phyloP scores from a whole-genome alignment of 2,113 vertebrate genomes.

The Crotalus horridus region DNA sequence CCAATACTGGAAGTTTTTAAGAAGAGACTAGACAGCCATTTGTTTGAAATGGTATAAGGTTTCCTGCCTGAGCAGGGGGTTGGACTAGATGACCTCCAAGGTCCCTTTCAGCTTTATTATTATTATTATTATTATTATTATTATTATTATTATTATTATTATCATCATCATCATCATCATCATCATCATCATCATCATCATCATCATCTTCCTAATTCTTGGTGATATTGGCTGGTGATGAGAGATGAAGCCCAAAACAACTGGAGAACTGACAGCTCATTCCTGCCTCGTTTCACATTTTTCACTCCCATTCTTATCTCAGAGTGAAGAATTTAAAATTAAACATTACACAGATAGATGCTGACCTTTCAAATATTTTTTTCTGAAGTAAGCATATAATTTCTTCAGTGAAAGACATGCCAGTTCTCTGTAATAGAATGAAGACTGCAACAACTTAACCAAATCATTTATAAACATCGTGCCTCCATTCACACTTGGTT shows the following conservation, averaged over 20 bases:
- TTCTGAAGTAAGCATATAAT: background rate
- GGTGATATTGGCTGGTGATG: background rate
- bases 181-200: no score
- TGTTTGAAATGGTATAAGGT: no score
- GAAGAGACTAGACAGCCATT: no score
- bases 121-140: no score
- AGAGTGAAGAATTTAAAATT: background rate
- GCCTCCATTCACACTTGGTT: background rate
- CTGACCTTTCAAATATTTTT: background rate
- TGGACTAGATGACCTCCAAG: no score
- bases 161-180: no score
- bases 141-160: no score
- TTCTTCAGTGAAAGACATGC: background rate
- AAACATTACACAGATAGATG: background rate
- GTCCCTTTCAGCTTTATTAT: no score
- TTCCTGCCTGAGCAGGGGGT: no score
- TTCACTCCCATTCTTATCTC: background rate
- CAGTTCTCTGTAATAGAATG: background rate
- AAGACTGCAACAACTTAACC: background rate
- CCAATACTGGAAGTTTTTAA: no score
- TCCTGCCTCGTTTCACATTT: background rate
- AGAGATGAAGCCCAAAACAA: background rate
- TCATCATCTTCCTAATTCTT: background rate
- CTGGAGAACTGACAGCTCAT: background rate
- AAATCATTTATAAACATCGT: background rate